Evolutionary conservation across 2,113 vertebrate genomes (phyloP), one percentile per base, ranked within the genome.

Genomic region (Phalacrocorax brasilianus): DNA sequence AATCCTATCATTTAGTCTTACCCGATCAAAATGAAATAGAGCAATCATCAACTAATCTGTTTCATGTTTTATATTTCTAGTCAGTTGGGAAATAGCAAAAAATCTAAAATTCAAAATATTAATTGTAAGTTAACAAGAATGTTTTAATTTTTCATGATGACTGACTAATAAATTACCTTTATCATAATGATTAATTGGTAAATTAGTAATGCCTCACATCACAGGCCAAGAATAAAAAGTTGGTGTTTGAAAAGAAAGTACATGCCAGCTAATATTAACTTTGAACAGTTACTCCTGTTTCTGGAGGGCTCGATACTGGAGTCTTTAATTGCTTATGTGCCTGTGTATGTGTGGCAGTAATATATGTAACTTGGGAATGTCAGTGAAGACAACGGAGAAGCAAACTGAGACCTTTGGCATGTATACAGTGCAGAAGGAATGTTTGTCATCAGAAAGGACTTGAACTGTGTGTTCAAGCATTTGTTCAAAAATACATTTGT

Each of bases 101-200:
- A 97, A 98, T 96, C 94, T 98, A 85, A 97, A 97, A 97, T 97
- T 98, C 97, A 98, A 97, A 98, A 97, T 98, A 98, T 97, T 98
- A 96, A 97, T 98, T 98, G 95, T 96, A 96, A 97, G 89, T 94
- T 98, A 95, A 98, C 93, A 98, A 91, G 95, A 88, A 89, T 93
- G 56, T 96, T 97, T 98, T 97, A 98, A 97, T 97, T 98, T 98
- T 98, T 98, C 91, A 96, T 97, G 86, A 94, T 97, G 84, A 96
- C 97, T 97, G 76, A 96, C 94, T 94, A 98, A 98, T 97, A 97
- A 98, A 97, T 98, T 97, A 96, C 89, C 93, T 95, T 97, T 95
- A 77, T 97, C 93, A 74, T 96, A 97, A 88, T 96, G 91, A 97
- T 97, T 97, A 97, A 97, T 91, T 92, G 85, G 95, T 97, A 95